Conservation (phyloP, 2,113 vertebrate species). For the Balaenoptera acutorostrata region DNA sequence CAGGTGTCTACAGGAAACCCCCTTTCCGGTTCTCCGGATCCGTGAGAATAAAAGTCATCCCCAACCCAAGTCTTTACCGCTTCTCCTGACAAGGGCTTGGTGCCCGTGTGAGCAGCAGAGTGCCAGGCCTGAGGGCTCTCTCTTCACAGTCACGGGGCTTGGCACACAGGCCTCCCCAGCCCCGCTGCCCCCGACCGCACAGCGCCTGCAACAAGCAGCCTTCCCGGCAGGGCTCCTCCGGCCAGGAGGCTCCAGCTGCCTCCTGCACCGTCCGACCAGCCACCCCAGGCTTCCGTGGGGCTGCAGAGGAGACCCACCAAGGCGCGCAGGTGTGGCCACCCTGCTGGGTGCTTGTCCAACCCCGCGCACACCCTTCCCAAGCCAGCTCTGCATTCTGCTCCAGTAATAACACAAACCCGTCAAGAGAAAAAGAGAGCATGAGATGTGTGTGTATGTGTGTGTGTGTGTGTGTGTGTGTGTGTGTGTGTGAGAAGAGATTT, state of each 20-base stretch:
- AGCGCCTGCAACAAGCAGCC: not conserved
- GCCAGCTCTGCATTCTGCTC: not conserved
- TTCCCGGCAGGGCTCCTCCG: not conserved
- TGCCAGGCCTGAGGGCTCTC: not conserved
- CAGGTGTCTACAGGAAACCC: not conserved
- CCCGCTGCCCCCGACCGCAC: not conserved
- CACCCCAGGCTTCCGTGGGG: not conserved
- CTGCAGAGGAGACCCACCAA: not conserved
- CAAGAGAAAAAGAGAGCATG: not conserved
- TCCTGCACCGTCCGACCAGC: not conserved
- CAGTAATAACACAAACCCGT: not conserved
- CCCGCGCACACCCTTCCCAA: not conserved
- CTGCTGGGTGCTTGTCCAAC: not conserved
- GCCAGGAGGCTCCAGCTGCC: not conserved
- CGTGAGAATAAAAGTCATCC: not conserved
- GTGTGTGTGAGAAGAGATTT: constrained; percentile 14
- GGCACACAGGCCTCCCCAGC: not conserved
- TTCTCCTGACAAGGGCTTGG: not conserved
- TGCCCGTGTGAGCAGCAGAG: not conserved
- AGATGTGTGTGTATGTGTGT: not conserved
- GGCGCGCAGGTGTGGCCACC: not conserved
- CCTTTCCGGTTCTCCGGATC: not conserved
- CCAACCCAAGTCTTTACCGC: not conserved
- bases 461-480: not conserved
- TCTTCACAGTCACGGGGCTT: not conserved